Base-by-base conservation (phyloP, 2,113 vertebrate genomes). In the Chloropsis hardwickii region DNA sequence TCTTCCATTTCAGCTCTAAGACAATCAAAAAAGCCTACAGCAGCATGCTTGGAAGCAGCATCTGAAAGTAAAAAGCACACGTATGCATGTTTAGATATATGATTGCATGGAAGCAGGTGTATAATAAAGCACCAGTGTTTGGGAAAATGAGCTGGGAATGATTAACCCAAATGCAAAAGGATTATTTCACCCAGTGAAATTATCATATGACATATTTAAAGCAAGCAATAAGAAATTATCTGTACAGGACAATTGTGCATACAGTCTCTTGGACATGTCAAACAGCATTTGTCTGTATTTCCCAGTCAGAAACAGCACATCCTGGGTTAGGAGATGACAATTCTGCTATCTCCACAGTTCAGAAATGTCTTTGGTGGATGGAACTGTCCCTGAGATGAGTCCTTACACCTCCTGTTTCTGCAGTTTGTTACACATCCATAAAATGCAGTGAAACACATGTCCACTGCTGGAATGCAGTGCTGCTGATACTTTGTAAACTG, bases 21-120 rank as follows among this genome's bases (percentile, higher is more conserved):
- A 72, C 99, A 99, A 95, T 99, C 99, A 14, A 99, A 99, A 97
- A 99, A 99, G 11, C 99, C 99, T n/a, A 99, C 98, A 3, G 97
- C 98, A 0, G 99, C 99, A 4, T 99, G 99, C 90, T 99, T 99
- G 12, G 99, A 99, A 42, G 99, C 99, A 2, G 99, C 98, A 27
- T 99, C 99, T 99, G 65, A 48, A 93, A 88, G 87, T 56, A 48
- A 22, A 62, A 42, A 62, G 6, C 1, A 22, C 37, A 78, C 4
- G 24, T 5, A 10, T 5, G 12, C 1, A 27, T 35, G 24, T 23
- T 71, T 39, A 37, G 19, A 27, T 40, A 29, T 1, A 17, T 14
- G 16, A 37, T n/a, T 57, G 14, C 18, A 35, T 33, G 22, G 29
- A 23, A n/a, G 66, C 6, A 54, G 29, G 28, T 28, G 21, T 27